A percentile compares a stretch with the other conserved stretches of the same genome.
Conservation (phyloP, 2,113 vertebrate genomes). For the Sclerurus mexicanus region DNA sequence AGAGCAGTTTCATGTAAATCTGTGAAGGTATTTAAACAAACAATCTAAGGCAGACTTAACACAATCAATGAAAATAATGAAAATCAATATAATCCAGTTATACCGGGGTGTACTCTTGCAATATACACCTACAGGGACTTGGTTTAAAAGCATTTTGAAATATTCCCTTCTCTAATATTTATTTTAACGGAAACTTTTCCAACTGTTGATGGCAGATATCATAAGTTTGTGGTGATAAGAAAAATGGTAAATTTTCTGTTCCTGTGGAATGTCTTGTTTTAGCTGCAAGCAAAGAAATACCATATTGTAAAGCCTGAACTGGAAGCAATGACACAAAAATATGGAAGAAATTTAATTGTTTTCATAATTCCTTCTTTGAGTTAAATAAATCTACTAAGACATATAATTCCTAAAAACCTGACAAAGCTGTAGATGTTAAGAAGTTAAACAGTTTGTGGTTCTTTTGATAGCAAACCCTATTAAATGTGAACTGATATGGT, state of each 20-base stretch:
- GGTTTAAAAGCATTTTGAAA: not conserved
- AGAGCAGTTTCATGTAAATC: not conserved
- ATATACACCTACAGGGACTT: not conserved
- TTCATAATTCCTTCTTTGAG: constrained; percentile 3
- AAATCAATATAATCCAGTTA: not conserved
- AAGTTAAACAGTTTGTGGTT: constrained; percentile 27
- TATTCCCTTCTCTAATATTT: constrained; percentile 17
- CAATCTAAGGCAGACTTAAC: not conserved
- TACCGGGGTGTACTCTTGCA: not conserved
- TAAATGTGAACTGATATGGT: not conserved
- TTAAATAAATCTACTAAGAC: constrained; percentile 5
- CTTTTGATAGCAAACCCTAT: constrained; percentile 8
- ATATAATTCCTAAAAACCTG: not conserved
- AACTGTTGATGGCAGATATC: not conserved
- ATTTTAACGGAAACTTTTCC: constrained; percentile 27
- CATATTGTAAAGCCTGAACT: not conserved
- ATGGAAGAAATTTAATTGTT: constrained; percentile 4
- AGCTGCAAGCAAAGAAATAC: not conserved
- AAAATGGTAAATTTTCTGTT: not conserved
- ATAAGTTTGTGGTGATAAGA: not conserved
- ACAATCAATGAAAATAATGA: not conserved
- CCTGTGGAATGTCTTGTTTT: not conserved
- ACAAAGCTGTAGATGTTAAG: not conserved
- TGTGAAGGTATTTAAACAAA: not conserved
- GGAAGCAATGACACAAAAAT: not conserved